Base-by-base conservation (phyloP, 2,888 invertebrate genomes). In the Chrysopilus asiliformis region DNA sequence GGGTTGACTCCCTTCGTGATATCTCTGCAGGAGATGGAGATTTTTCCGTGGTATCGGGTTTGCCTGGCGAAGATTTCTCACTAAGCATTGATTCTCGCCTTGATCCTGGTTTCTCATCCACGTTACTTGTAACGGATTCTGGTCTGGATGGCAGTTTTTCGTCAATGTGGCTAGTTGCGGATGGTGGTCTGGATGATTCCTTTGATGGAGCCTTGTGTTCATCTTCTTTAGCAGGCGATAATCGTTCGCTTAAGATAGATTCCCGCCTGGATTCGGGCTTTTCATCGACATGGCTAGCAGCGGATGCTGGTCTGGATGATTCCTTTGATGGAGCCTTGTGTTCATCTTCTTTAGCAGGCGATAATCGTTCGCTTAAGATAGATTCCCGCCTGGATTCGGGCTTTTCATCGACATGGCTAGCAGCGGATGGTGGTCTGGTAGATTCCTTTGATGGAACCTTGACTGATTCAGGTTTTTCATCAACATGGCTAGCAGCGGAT, bases 1-100 rank as follows among this genome's bases (percentile, higher is more conserved):
- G 27, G 3, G 15, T 19, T 8, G 61, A 61, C 37, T 58, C 58
- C 29, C 57, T 58, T 9, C 43, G 43, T 2, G 48, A 45, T 4
- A 48, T 43, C 7, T 42, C 44, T 15, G 29, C 38, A 24, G 22
- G 10, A 22, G 22, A 10, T 22, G 19, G 37, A 9, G 34, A 27
- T 1, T 53, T 48, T n/a, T n/a, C n/a, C n/a, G n/a, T n/a, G n/a
- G n/a, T n/a, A n/a, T n/a, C n/a, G n/a, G n/a, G n/a, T n/a, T n/a
- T n/a, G n/a, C n/a, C n/a, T n/a, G n/a, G n/a, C n/a, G n/a, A n/a
- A n/a, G n/a, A n/a, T n/a, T n/a, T 12, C 10, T 20, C 9, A 16
- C 18, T 32, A 13, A 9, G 4, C 32, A 32, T 6, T 10, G 32
- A 19, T 29, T 12, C 10, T 27, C 22, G 18, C 17, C 32, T 22